These are phyloP conservation scores for Diabrotica virgifera DNA, from an alignment of 1,140 invertebrate genomes.

Conservation along the genomic window DNA sequence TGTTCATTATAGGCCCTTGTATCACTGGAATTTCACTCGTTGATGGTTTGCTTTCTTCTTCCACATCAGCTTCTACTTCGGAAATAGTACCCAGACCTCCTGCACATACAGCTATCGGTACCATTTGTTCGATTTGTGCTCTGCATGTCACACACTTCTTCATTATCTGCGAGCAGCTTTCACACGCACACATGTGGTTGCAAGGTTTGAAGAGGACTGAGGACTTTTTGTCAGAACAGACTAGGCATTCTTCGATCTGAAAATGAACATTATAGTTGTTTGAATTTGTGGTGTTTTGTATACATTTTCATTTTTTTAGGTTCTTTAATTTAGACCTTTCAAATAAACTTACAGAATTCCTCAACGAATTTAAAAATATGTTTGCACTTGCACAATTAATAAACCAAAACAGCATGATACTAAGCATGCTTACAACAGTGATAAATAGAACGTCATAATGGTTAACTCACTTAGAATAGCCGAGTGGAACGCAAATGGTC, in stretches of 20 bases:
- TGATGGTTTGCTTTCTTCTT: slow-evolving; percentile 47
- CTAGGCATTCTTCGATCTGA: slow-evolving; percentile 93
- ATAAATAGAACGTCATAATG: no score
- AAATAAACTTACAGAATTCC: no score
- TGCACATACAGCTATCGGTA: slow-evolving; percentile 68
- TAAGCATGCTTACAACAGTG: no score
- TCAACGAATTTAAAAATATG: no score
- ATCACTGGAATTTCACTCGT: slow-evolving; percentile 39
- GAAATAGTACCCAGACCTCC: slow-evolving; percentile 56
- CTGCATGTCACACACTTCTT: slow-evolving; percentile 95
- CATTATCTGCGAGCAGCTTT: slow-evolving; percentile 88
- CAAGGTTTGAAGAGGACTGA: slow-evolving; percentile 90
- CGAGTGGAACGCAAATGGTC: no score
- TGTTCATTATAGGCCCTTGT: slow-evolving; percentile 70
- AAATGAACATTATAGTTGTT: slow-evolving; percentile 28
- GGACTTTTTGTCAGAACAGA: slow-evolving; percentile 91
- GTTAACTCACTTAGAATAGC: no score
- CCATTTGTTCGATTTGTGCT: slow-evolving; percentile 78
- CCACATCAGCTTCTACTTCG: slow-evolving; percentile 53
- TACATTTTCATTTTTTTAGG: no score
- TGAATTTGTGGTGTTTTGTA: no score
- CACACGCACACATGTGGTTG: slow-evolving; percentile 93
- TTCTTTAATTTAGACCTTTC: no score
- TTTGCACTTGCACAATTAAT: no score
- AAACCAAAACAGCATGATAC: no score